A percentile compares a stretch with the other conserved stretches of the same genome.
Evolutionary conservation across 2,888 invertebrate species (phyloP).

Genomic region (Eupithecia vulgata): DNA sequence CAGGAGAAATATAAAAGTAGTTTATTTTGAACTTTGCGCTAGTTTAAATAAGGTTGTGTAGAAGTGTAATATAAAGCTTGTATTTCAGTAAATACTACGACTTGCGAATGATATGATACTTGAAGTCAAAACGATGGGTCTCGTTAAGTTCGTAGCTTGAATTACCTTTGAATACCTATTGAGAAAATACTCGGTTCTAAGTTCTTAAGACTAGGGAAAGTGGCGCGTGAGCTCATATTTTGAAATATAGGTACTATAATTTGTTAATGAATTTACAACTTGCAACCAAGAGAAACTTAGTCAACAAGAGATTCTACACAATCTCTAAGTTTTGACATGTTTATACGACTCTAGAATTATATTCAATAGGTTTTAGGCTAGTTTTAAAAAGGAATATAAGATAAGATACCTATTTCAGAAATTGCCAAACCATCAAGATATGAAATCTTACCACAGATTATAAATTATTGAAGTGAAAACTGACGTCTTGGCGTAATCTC

Average conservation of each 20-base stretch:
- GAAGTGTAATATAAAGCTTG: conserved; percentile 5
- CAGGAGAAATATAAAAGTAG: not conserved
- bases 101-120: conserved; percentile 4
- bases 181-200: not conserved
- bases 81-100: conserved; percentile 11
- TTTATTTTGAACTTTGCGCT: conserved; percentile 6
- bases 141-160: not conserved
- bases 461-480: not conserved
- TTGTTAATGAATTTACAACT: not conserved
- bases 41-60: not conserved
- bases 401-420: no score
- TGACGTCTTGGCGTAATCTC: no score
- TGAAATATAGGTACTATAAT: not conserved
- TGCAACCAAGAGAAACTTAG: not conserved
- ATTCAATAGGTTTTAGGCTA: no score
- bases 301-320: not conserved
- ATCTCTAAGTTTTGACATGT: not conserved
- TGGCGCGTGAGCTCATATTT: not conserved
- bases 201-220: not conserved
- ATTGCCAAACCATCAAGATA: no score
- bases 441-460: no score
- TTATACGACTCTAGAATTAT: no score
- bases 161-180: conserved; percentile 5
- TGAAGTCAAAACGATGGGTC: not conserved
- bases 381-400: no score